Base-by-base conservation (phyloP, 2,797 vertebrate species). In the Pangasius macronema region DNA sequence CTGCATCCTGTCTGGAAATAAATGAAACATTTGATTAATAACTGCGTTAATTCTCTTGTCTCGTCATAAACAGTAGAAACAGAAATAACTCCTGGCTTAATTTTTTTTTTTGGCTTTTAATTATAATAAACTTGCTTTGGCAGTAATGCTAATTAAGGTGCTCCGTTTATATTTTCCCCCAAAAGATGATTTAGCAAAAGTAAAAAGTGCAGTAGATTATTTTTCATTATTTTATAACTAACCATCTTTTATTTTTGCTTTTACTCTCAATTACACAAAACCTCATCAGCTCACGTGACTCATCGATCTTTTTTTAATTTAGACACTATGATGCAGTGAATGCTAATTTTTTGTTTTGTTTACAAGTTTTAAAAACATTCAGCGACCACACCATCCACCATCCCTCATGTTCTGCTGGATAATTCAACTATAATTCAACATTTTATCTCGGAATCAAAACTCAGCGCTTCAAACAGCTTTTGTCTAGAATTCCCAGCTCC, bases 1-100 rank as follows among this genome's bases (percentile, higher is more conserved):
- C 81, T 30, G 42, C 81, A 22, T 51, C 27, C 42, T 83, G 81
- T 83, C 81, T 33, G 61, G 27, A 33, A 83, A 83, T 67, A 46
- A 82, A 82, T 18, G 24, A 24, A 11, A 51, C 8, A 11, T 67
- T 30, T 83, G 42, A 83, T 67, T 67, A 51, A 65, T 67, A 30
- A 33, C 42, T 67, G 16, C 27, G 1, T 82, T 82, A 30, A 65
- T 49, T 30, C 27, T 30, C 16, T 20, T 42, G 53, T 59, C 24
- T 61, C 0, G 2, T 82, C 14, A 30, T 49, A 30, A 82, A 82
- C 27, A 67, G 13, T 30, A 82, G 14, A 82, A 82, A 65, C n/a
- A 65, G 27, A 24, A 57, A 59, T 30, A 33, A 77, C 9, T 1
- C 5, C 22, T 59, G 33, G 0, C 55, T 27, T 2, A 24, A 4